These are phyloP conservation scores for Garra rufa DNA, from an alignment of 2,113 vertebrate species.

Conservation along the genomic window DNA sequence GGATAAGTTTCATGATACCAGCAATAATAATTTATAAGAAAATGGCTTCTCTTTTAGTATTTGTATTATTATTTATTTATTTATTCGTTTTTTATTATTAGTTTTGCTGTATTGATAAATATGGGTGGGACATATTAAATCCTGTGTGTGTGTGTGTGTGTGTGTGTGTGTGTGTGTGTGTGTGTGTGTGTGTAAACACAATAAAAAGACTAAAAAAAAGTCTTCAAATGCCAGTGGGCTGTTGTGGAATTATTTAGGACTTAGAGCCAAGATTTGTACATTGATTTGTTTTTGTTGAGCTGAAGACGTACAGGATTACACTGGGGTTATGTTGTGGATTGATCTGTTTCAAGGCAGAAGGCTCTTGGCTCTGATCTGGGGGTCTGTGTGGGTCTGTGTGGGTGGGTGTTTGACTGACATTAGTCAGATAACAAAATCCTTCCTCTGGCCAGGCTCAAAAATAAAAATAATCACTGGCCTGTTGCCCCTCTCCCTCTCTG, in stretches of 20 bases:
- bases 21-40: neutral
- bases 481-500: neutral
- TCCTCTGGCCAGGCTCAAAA: neutral
- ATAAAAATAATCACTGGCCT: constrained; percentile 4
- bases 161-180: too few species aligned
- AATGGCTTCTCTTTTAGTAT: too few species aligned
- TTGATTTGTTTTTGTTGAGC: neutral
- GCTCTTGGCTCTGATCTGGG: neutral
- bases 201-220: too few species aligned
- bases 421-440: constrained; percentile 1
- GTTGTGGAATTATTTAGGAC: neutral
- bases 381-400: constrained; percentile 1
- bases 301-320: neutral
- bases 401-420: constrained; percentile 18
- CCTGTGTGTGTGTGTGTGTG: too few species aligned
- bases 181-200: too few species aligned
- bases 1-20: neutral
- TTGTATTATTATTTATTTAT: too few species aligned
- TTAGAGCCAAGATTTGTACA: neutral
- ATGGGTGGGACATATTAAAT: neutral
- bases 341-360: neutral
- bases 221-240: neutral
- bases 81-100: too few species aligned
- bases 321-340: neutral
- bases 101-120: neutral